A percentile compares a stretch with the other conserved stretches of the same genome.
Conservation (phyloP, 2,888 invertebrate genomes). For the Falcaria lacertinaria region DNA sequence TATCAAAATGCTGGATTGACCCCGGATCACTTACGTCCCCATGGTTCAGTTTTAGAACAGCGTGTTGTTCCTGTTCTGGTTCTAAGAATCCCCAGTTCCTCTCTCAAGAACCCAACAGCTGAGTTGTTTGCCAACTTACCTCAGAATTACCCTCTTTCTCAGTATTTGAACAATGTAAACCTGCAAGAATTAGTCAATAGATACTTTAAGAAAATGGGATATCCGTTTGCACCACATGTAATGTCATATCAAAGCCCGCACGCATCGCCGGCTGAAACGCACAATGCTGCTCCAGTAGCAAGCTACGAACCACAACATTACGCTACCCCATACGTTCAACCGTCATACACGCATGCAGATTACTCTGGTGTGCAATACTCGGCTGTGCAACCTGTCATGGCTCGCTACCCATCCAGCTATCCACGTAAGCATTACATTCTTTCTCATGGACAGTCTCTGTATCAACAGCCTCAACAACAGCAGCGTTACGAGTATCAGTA, state of each 20-base stretch:
- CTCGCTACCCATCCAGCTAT: conserved; percentile 60
- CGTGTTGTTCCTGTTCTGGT: conserved; percentile 80
- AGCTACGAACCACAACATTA: conserved; percentile 56
- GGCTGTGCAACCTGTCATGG: conserved; percentile 72
- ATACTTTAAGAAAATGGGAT: conserved; percentile 72
- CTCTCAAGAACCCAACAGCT: conserved; percentile 71
- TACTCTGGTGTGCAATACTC: conserved; percentile 70
- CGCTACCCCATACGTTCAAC: conserved; percentile 57
- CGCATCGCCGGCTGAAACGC: conserved; percentile 26
- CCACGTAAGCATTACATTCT: conserved; percentile 45
- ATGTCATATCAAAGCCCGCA: conserved; percentile 49
- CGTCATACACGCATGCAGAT: conserved; percentile 65
- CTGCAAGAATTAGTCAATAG: conserved; percentile 76
- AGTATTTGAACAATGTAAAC: conserved; percentile 76
- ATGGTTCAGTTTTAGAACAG: conserved; percentile 51
- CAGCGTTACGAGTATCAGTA: conserved; percentile 58
- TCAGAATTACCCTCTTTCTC: conserved; percentile 73
- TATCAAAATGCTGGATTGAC: conserved; percentile 74
- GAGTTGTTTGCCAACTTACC: conserved; percentile 79
- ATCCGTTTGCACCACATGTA: conserved; percentile 58
- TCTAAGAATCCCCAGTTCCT: conserved; percentile 78
- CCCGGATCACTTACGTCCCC: conserved; percentile 63
- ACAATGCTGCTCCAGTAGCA: conserved; percentile 19
- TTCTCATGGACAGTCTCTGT: conserved; percentile 46
- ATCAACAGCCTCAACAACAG: conserved; percentile 48